A percentile compares a stretch with the other conserved stretches of the same genome.
These are phyloP conservation scores for Platichthys stellatus DNA, from an alignment of 2,113 vertebrate genomes.

Conservation along the genomic window DNA sequence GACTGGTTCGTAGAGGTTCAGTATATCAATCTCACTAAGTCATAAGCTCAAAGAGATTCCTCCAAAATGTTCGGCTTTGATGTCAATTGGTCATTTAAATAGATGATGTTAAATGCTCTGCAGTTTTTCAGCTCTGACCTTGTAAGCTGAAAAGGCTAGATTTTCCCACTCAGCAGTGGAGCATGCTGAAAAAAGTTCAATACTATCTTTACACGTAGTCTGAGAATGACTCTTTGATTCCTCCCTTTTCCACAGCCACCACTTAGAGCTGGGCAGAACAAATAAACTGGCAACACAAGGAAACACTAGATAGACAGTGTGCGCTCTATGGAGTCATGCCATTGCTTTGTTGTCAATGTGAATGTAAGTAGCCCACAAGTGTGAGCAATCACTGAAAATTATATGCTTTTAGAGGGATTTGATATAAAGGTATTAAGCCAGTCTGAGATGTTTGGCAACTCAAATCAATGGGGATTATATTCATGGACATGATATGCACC, in stretches of 20 bases:
- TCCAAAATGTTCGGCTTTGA: slow-evolving; percentile 33
- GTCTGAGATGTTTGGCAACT: slow-evolving; percentile 78
- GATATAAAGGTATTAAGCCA: slow-evolving; percentile 81
- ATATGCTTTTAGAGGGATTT: slow-evolving; percentile 83
- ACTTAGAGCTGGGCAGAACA: slow-evolving; percentile 78
- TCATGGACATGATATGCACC: slow-evolving; percentile 74
- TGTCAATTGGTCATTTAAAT: slow-evolving; percentile 27
- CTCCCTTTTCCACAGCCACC: slow-evolving; percentile 70
- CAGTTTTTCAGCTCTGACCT: slow-evolving; percentile 53
- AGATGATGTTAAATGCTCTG: slow-evolving; percentile 61
- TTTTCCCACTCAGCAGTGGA: slow-evolving; percentile 53
- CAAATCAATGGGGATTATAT: slow-evolving; percentile 75
- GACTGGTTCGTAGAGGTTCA: not conserved
- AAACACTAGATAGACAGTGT: slow-evolving; percentile 69
- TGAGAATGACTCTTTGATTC: slow-evolving; percentile 80
- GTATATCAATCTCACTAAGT: slow-evolving; percentile 11
- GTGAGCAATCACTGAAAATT: slow-evolving; percentile 84
- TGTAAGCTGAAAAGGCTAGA: slow-evolving; percentile 28
- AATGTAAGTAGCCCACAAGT: slow-evolving; percentile 80
- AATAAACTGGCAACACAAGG: slow-evolving; percentile 76
- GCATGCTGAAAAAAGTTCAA: not conserved
- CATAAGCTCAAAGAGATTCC: slow-evolving; percentile 1
- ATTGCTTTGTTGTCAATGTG: slow-evolving; percentile 66
- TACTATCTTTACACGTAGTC: slow-evolving; percentile 71
- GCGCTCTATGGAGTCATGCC: slow-evolving; percentile 76